Evolutionary conservation across 2,888 invertebrate genomes (phyloP), one percentile per base, ranked within the genome.

Genomic region (Strigamia maritima): DNA sequence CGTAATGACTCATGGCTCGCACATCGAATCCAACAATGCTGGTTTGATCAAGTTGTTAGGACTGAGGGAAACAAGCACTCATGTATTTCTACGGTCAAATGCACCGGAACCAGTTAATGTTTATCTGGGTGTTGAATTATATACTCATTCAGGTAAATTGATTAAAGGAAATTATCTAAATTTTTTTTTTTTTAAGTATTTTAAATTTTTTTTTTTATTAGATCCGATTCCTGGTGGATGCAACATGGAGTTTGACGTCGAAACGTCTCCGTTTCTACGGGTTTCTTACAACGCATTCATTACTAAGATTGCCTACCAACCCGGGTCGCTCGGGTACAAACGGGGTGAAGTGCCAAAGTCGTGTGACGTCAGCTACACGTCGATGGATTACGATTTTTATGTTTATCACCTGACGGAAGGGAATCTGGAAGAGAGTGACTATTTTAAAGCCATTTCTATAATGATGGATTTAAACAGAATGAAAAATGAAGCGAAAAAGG

Each of bases 141-240:
- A 49, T 49, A 49, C 49, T n/a, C 49, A 49, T n/a, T 6, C 49
- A 49, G 49, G 49, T 49, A n/a, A 49, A n/a, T 31, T 7, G 31
- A 7, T 31, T 31, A 4, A 2, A 49, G n/a, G 8, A 49, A 49
- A 10, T 6, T n/a, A 3, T 49, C 3, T n/a, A 49, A n/a, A n/a
- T n/a, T n/a, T 14, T 49, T n/a, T 49, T 2, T 10, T 49, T 49
- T 10, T n/a, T n/a, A n/a, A n/a, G n/a, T n/a, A 10, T 49, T 49
- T n/a, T n/a, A 49, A 6, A 6, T 49, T 49, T n/a, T 70, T 70
- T 24, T 79, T 77, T 79, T 82, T 83, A 82, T 83, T 81, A 93
- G 93, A 90, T 84, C 93, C 93, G 0, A 87, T 92, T 81, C 93
- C 93, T 22, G 94, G 94, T 54, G 93, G 92, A 22, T 93, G 93